These are phyloP conservation scores for Pseudococcus viburni DNA, from an alignment of 2,888 invertebrate genomes.

Conservation along the genomic window DNA sequence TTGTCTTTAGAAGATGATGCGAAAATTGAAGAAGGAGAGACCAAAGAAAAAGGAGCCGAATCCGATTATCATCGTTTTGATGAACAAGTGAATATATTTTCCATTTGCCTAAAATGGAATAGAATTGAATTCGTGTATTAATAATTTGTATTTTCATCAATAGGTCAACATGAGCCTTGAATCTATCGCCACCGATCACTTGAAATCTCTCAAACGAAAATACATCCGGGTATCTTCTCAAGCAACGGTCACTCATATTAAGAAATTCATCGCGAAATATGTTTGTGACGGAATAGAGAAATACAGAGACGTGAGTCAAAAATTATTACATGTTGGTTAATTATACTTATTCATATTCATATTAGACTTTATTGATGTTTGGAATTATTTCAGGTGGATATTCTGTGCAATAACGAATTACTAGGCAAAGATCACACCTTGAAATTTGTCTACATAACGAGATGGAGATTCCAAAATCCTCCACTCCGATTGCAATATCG, in stretches of 20 bases:
- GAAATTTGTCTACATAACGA: conserved; percentile 97
- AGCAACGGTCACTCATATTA: conserved; percentile 98
- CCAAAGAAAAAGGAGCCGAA: conserved; percentile 85
- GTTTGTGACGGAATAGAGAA: conserved; percentile 91
- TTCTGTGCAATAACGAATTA: conserved; percentile 97
- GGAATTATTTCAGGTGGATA: conserved; percentile 84
- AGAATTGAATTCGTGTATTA: neutral
- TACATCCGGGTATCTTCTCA: conserved; percentile 96
- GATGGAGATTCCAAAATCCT: conserved; percentile 96
- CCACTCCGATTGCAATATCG: conserved; percentile 89
- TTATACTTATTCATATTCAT: no score
- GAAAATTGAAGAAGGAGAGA: conserved; percentile 81
- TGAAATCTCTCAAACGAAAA: conserved; percentile 78
- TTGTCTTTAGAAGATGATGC: conserved; percentile 80
- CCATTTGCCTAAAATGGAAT: neutral
- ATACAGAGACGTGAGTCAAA: conserved; percentile 87
- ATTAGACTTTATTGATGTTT: conserved; percentile 2
- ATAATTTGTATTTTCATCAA: conserved; percentile 59
- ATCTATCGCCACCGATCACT: conserved; percentile 84
- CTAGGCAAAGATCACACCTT: conserved; percentile 98
- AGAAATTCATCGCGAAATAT: conserved; percentile 97
- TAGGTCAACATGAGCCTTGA: conserved; percentile 94
- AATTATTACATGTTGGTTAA: no score
- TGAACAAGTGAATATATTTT: conserved; percentile 80
- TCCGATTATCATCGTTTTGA: conserved; percentile 94